Base-by-base conservation (phyloP, 2,888 invertebrate genomes). In the Schizaphis graminum region DNA sequence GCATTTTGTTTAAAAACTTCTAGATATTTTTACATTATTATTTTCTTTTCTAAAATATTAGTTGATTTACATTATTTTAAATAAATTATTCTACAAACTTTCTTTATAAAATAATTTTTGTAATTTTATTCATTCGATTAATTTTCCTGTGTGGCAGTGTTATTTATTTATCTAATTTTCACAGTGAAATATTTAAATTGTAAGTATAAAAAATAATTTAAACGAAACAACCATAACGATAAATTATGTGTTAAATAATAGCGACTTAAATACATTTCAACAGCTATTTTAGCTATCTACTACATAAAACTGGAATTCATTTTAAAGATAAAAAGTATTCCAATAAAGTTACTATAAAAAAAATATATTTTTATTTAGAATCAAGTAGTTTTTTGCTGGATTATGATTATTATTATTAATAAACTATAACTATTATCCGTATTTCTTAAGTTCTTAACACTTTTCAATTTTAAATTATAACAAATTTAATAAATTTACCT, bases 161-260 rank as follows among this genome's bases (percentile, higher is more conserved):
- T n/a, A 85, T 86, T 91, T 47, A n/a, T 57, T n/a, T 57, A 47
- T 47, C 53, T n/a, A 57, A 41, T 91, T n/a, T 47, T 86, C 47
- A 86, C 5, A 86, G 24, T 86, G 44, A 57, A 85, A 85, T 56
- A 56, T 44, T 91, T 47, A 85, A 91, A 91, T 91, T 85, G 3
- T 57, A 47, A 24, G 26, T 85, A 44, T 85, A 53, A 35, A 91
- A 77, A n/a, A 53, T 77, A 91, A 91, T 91, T 91, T 49, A 77
- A 77, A 91, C 53, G 77, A 35, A 77, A 91, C 77, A 53, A 91
- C 56, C 77, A 91, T 57, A 85, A 56, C 56, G n/a, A 85, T 56
- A n/a, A 26, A 86, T 91, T 91, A 77, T 35, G 26, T 47, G 28
- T 61, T 61, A 47, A 61, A 89, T 61, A 61, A 89, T 53, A 53